Evolutionary conservation across 2,797 vertebrate species (phyloP), one percentile per base, ranked within the genome.

Genomic region (Chelmon rostratus): DNA sequence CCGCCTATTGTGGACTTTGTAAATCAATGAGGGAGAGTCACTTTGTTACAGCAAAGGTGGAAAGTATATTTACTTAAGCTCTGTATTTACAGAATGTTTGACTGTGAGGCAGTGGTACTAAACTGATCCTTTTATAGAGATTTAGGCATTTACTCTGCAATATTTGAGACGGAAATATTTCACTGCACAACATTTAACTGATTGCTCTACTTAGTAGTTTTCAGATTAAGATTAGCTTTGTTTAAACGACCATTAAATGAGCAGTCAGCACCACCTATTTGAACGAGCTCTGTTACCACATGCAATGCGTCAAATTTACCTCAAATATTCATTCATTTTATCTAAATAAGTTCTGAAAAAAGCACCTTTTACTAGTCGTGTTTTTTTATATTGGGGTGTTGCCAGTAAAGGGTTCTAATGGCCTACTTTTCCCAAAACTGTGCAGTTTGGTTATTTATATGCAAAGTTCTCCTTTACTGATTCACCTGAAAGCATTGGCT

Each of bases 41-140:
- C 10, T 44, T 31, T 62, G 15, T 28, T 23, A 13, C 15, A 50
- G 23, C 23, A 49, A 52, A 67, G 19, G 13, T 25, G 35, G 7
- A n/a, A 13, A 23, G 40, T 12, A 6, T 72, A 19, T 61, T 81
- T 54, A 65, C 33, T 69, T 16, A 64, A 52, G 21, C 21, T n/a
- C n/a, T 54, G 31, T 76, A 3, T 37, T 23, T 25, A 38, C 1
- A 18, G 7, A 4, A 31, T 37, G 4, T 21, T 57, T 21, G 2
- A 59, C 21, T 12, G 1, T 61, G 40, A 31, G 62, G 7, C 38
- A 58, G 50, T n/a, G 21, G 18, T 8, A 42, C 4, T 18, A n/a
- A 52, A 16, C 10, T 37, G 3, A 53, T 25, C 13, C 25, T 61
- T 37, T 53, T 35, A 0, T 18, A 11, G 31, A 2, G 23, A 44